Base-by-base conservation (phyloP, 2,113 vertebrate genomes). In the Ancistrus triradiatus region DNA sequence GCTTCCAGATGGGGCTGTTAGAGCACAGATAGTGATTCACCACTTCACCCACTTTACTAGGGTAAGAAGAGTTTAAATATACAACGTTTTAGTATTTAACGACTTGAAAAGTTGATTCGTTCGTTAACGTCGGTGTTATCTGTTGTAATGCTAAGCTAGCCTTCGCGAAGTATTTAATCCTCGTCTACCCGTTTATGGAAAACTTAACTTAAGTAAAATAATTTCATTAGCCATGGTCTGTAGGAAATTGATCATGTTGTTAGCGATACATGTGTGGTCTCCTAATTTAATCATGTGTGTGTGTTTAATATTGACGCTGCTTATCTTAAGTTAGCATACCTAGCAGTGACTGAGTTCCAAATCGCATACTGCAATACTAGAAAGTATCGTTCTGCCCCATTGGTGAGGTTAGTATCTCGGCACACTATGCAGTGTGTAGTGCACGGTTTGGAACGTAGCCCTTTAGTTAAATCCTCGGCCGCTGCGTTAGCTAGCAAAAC, bases 1-100 rank as follows among this genome's bases (percentile, higher is more conserved):
- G 8, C 52, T 25, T 55, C 56, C 66, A 57, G 68, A 78, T 78
- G 77, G 75, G 64, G 62, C 51, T 38, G 18, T 62, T 58, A 77
- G 53, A 71, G 17, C 58, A 56, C 42, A 75, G 65, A 57, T 72
- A 74, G 66, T 65, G 38, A 50, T 19, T 19, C 49, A 37, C 22
- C 25, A 50, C 17, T 40, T 19, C 53, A 68, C 58, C 31, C 48
- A 40, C 55, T 55, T 51, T 27, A 51, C 53, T 49, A 15, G 76
- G 76, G 78, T 78, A 75, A 53, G 68, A 40, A 6, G 19, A 1
- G 14, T 7, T 22, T 18, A 5, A n/a, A n/a, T n/a, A n/a, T n/a
- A n/a, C n/a, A n/a, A n/a, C n/a, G 4, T 11, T 69, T 4, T 43
- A 8, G 5, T 2, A 5, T 9, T 56, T 28, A 19, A 28, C 15